phyloP scores from a whole-genome alignment of 2,113 vertebrate genomes.

The Muntiacus muntjak region DNA sequence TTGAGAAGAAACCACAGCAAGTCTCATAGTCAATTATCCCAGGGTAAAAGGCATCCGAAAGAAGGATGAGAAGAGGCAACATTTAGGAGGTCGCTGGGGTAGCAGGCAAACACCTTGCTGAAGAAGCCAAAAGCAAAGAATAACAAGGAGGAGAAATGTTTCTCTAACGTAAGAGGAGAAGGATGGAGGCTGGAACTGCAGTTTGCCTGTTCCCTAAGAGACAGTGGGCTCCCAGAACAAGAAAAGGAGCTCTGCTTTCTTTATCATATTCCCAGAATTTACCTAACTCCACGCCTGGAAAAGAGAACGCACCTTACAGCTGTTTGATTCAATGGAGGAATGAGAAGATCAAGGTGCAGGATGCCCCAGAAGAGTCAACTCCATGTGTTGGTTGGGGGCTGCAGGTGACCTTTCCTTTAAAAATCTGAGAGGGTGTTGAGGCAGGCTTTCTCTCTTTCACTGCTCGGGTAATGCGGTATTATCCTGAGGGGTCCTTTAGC shows the following conservation, averaged over 20 bases:
- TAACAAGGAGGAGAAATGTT: not conserved
- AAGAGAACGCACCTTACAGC: not conserved
- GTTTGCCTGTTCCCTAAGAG: not conserved
- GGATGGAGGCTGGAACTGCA: not conserved
- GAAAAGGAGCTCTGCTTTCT: not conserved
- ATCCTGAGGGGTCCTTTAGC: not conserved
- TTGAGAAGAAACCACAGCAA: not conserved
- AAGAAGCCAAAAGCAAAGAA: not conserved
- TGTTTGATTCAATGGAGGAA: not conserved
- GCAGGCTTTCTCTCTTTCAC: not conserved
- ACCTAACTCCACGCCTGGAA: not conserved
- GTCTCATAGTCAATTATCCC: not conserved
- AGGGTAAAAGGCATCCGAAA: not conserved
- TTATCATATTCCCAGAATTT: not conserved
- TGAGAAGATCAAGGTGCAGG: not conserved
- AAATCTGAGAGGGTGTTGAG: not conserved
- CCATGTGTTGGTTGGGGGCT: rapidly evolving
- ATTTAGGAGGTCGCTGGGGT: rapidly evolving
- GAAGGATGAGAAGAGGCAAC: not conserved
- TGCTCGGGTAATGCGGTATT: not conserved
- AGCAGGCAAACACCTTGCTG: not conserved
- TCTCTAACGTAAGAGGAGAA: not conserved
- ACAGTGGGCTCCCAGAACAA: too few species aligned
- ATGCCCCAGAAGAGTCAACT: not conserved
- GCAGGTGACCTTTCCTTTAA: not conserved